Base-by-base conservation (phyloP, 2,797 vertebrate genomes). In the Squalus acanthias region DNA sequence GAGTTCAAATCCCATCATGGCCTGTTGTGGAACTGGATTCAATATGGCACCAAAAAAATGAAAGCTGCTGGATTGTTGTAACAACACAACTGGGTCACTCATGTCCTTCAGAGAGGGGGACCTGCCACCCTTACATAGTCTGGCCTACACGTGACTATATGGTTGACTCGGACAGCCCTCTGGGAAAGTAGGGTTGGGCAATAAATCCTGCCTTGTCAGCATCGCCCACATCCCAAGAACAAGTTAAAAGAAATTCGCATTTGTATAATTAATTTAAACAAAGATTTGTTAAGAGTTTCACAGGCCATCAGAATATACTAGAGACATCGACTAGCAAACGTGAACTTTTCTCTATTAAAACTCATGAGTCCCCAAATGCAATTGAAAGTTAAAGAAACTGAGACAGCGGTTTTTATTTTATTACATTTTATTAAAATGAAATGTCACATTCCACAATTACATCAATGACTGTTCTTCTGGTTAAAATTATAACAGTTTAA, bases 391-490 rank as follows among this genome's bases (percentile, higher is more conserved):
- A 88, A 70, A 50, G 72, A 76, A 95, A 60, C 96, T 57, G 15
- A 29, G 0, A 76, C 63, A 26, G 6, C 0, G 0, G 29, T 29
- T 96, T 96, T 97, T 97, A 97, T 97, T 97, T 97, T 96, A 96
- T 96, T 96, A 74, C 57, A 96, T 96, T 96, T 97, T 96, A 88
- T 96, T 97, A 96, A 57, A 97, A 97, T 97, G 96, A 97, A 97
- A 96, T 97, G 96, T 96, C 97, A 96, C 96, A 97, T 97, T 97
- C 97, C 97, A 96, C 94, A 96, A 96, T 76, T 97, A 95, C 94
- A 76, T 57, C 26, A 53, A 76, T 74, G 50, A 76, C 12, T 33
- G 88, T 76, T 92, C 33, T n/a, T 60, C 70, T 74, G 70, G 94
- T 76, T 95, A 95, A 74, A 95, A 95, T 57, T 57, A 72, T n/a